Conservation (phyloP, 2,797 vertebrate species). For the Halcyon badia region DNA sequence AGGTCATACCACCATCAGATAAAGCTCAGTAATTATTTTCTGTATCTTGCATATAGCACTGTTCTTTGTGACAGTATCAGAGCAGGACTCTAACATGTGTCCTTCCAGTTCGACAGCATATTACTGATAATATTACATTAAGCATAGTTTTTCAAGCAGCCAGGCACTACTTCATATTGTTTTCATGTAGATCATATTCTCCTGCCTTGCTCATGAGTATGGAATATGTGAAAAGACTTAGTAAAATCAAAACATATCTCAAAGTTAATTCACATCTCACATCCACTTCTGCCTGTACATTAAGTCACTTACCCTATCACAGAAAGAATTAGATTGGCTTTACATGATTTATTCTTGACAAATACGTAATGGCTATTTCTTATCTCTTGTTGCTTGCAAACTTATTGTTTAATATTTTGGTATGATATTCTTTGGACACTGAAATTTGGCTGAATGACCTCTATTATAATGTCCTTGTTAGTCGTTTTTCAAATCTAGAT, state of each 20-base stretch:
- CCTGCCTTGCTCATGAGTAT: background rate
- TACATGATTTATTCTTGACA: background rate
- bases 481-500: background rate
- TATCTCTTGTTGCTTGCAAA: background rate
- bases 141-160: constrained; percentile 10
- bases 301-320: background rate
- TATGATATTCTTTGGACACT: background rate
- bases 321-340: constrained; percentile 17
- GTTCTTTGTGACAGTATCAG: background rate
- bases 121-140: constrained; percentile 11
- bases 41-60: background rate
- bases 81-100: background rate
- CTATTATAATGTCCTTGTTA: background rate
- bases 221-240: background rate
- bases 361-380: constrained; percentile 1
- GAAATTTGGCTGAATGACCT: background rate
- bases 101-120: background rate
- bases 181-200: constrained; percentile 10
- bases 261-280: background rate
- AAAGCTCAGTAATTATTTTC: constrained; percentile 25
- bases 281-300: background rate
- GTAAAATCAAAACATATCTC: background rate
- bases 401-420: background rate
- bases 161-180: background rate
- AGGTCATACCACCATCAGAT: background rate